A percentile compares a stretch with the other conserved stretches of the same genome.
Evolutionary conservation across 2,888 invertebrate species (phyloP).

Genomic region (Scaptomyza caliginosa): DNA sequence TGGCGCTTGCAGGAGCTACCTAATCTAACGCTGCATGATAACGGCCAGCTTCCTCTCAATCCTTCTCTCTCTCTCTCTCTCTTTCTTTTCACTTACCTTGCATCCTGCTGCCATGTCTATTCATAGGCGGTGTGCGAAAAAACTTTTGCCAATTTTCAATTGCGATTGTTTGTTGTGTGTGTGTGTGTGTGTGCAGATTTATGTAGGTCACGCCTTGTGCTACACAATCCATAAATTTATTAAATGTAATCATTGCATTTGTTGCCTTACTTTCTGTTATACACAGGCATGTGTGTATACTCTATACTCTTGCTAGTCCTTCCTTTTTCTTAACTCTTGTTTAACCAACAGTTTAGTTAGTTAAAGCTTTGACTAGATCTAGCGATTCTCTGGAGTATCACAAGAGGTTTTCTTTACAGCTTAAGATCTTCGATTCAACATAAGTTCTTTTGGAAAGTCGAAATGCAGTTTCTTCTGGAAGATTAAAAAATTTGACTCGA

Average conservation of each 20-base stretch:
- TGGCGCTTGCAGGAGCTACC: slow-evolving; percentile 65
- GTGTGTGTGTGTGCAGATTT: slow-evolving; percentile 6
- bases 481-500: no score
- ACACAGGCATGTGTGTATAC: neutral
- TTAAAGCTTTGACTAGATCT: no score
- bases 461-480: no score
- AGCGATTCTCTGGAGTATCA: no score
- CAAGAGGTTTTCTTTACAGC: no score
- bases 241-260: slow-evolving; percentile 58
- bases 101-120: neutral
- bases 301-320: neutral
- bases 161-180: slow-evolving; percentile 48
- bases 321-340: no score
- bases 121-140: slow-evolving; percentile 13
- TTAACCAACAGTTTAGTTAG: no score
- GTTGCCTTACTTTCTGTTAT: slow-evolving; percentile 18
- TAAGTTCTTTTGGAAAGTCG: no score
- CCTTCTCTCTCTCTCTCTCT: neutral
- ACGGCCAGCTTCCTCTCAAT: slow-evolving; percentile 3
- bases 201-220: slow-evolving; percentile 65
- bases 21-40: slow-evolving; percentile 72
- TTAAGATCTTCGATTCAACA: no score
- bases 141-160: slow-evolving; percentile 62
- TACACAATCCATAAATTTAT: slow-evolving; percentile 60
- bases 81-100: neutral